Evolutionary conservation across 2,888 invertebrate species (phyloP), one percentile per base, ranked within the genome.

Genomic region (Poecilus cupreus): DNA sequence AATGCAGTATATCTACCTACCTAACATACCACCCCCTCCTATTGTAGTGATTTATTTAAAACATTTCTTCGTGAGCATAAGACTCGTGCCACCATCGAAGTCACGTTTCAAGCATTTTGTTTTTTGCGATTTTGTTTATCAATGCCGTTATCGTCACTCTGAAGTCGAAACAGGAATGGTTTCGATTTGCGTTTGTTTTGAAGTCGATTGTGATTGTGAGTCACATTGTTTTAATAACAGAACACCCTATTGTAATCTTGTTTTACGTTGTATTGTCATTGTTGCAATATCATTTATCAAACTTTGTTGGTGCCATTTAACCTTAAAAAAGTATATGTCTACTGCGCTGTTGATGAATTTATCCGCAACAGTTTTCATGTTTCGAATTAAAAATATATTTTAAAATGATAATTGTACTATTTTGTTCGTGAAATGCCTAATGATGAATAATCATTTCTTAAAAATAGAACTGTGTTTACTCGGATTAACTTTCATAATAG

Each of bases 1-100:
- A 77, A 77, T 77, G 77, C 46, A 20, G 77, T 77, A 57, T 77
- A 77, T 51, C 77, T 77, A 77, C 74, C 74, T 74, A 72, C 76
- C 76, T 64, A 77, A 16, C 57, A 24, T 18, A 32, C 24, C 60
- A 77, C 64, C 60, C 60, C 64, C 60, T 46, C 26, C 39, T 43
- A 43, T 64, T 39, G 24, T 43, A 37, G 46, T 77, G 77, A 77
- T 77, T 77, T 77, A 77, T 77, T 64, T 46, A 20, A 77, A 77
- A 77, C 24, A 77, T 60, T n/a, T 77, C 64, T 24, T 77, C 60
- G 43, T 51, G 37, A 75, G 26, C 16, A 49, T 54, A 49, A 54
- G 20, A 75, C 54, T 20, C 37, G 43, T 24, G 57, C 76, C 46
- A 39, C 20, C 46, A 76, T 20, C 54, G 22, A 5, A 77, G 46